Conservation (phyloP, 2,113 vertebrate genomes). For the Mobula hypostoma region DNA sequence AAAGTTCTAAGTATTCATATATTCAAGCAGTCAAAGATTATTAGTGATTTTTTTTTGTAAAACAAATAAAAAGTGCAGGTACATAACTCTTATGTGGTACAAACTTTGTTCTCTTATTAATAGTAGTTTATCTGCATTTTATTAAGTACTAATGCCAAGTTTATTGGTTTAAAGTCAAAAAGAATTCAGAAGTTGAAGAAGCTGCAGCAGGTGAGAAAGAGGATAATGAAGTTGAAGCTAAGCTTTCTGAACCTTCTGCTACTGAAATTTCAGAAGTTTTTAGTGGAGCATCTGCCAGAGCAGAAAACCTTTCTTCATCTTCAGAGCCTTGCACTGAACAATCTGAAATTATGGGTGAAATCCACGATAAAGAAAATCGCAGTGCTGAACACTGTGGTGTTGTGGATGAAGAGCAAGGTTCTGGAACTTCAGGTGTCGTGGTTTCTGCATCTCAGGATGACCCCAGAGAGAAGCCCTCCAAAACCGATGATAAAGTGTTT, state of each 20-base stretch:
- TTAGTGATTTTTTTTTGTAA: not conserved
- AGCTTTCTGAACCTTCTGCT: not conserved
- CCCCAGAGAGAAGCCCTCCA: too few species aligned
- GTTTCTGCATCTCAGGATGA: too few species aligned
- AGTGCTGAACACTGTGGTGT: too few species aligned
- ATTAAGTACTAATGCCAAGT: not conserved
- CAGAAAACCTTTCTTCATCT: too few species aligned
- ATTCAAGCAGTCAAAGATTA: not conserved
- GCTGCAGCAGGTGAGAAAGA: not conserved
- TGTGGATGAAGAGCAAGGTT: too few species aligned
- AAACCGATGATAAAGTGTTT: not conserved
- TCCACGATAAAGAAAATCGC: too few species aligned
- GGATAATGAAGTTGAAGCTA: conserved; percentile 37
- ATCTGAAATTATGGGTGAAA: too few species aligned
- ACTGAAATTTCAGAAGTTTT: not conserved
- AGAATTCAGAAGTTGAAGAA: conserved; percentile 39
- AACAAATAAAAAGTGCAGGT: not conserved
- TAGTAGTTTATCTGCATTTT: not conserved
- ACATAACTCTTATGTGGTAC: not conserved
- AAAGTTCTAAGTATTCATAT: not conserved
- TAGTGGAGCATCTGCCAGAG: too few species aligned
- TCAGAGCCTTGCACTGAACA: too few species aligned
- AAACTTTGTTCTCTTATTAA: not conserved
- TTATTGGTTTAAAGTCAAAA: not conserved
- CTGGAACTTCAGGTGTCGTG: not conserved